A percentile compares a stretch with the other conserved stretches of the same genome.
Conservation (phyloP, 2,797 vertebrate genomes). For the Syngnathus rostellatus region DNA sequence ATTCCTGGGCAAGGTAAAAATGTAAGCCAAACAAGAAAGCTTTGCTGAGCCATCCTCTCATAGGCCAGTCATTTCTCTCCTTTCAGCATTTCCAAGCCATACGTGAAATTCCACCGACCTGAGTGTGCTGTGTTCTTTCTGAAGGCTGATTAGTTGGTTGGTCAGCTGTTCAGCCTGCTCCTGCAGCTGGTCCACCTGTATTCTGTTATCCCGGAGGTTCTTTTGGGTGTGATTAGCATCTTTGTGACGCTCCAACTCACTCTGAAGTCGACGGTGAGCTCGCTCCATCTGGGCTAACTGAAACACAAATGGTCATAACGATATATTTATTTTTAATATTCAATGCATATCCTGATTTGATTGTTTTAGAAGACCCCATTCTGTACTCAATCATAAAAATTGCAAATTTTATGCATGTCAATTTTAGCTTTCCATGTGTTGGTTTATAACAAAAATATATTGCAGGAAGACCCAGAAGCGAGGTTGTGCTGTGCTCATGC, state of each 20-base stretch:
- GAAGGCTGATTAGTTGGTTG: constrained; percentile 62
- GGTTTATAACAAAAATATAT: background rate
- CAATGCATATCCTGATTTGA: background rate
- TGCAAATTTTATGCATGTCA: background rate
- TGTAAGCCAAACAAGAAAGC: constrained; percentile 19
- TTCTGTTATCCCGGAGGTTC: constrained; percentile 60
- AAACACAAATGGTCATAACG: background rate
- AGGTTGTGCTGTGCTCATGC: background rate
- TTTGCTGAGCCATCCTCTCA: background rate
- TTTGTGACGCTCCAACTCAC: constrained; percentile 47
- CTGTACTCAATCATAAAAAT: background rate
- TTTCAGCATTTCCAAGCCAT: background rate
- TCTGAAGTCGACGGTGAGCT: constrained; percentile 54
- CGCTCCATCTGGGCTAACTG: constrained; percentile 72
- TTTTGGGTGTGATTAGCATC: constrained; percentile 52
- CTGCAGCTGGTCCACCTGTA: constrained; percentile 63
- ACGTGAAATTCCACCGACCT: constrained; percentile 48
- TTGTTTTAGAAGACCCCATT: background rate
- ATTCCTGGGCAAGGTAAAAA: constrained; percentile 47
- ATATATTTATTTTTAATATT: background rate
- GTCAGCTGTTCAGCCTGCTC: constrained; percentile 55
- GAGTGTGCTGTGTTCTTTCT: constrained; percentile 63
- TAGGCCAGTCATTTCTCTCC: background rate
- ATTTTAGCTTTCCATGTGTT: background rate
- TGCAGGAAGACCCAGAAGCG: background rate